phyloP scores from a whole-genome alignment of 2,888 invertebrate species.

The Drosophila austrosaltans region DNA sequence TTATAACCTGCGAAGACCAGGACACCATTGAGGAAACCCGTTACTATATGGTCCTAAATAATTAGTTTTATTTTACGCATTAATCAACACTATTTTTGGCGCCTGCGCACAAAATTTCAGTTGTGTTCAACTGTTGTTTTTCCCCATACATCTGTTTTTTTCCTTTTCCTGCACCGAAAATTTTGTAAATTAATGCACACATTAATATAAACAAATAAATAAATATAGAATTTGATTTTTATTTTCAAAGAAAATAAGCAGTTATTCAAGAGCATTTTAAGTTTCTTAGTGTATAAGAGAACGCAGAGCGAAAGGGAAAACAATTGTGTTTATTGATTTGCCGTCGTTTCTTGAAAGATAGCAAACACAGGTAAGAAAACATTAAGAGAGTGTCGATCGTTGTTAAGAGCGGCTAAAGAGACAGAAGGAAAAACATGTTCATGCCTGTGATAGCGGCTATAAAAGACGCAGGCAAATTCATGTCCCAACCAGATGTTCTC shows the following conservation, averaged over 20 bases:
- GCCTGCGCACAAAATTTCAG: slow-evolving; percentile 44
- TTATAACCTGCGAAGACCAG: not conserved
- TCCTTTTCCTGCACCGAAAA: slow-evolving; percentile 35
- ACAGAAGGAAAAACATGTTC: too few species aligned
- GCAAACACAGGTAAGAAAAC: slow-evolving; percentile 8
- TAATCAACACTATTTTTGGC: slow-evolving; percentile 21
- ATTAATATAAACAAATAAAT: slow-evolving; percentile 1
- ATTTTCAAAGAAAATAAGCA: slow-evolving; percentile 12
- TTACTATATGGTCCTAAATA: slow-evolving; percentile 28
- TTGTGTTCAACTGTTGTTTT: slow-evolving; percentile 68
- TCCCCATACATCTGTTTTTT: slow-evolving; percentile 45
- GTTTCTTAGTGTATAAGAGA: slow-evolving; percentile 10
- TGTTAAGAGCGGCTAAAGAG: not conserved
- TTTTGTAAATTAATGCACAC: slow-evolving; percentile 34
- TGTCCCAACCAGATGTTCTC: not conserved
- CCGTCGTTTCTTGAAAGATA: slow-evolving; percentile 31
- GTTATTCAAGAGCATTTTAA: slow-evolving; percentile 13
- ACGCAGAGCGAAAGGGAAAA: not conserved
- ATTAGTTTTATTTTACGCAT: not conserved
- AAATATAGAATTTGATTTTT: not conserved
- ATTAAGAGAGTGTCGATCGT: not conserved
- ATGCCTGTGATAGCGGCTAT: slow-evolving; percentile 1
- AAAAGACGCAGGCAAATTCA: not conserved
- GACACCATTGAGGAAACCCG: slow-evolving; percentile 16
- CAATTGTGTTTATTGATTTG: slow-evolving; percentile 45